Evolutionary conservation across 2,113 vertebrate genomes (phyloP), one percentile per base, ranked within the genome.

Genomic region (Ia io): DNA sequence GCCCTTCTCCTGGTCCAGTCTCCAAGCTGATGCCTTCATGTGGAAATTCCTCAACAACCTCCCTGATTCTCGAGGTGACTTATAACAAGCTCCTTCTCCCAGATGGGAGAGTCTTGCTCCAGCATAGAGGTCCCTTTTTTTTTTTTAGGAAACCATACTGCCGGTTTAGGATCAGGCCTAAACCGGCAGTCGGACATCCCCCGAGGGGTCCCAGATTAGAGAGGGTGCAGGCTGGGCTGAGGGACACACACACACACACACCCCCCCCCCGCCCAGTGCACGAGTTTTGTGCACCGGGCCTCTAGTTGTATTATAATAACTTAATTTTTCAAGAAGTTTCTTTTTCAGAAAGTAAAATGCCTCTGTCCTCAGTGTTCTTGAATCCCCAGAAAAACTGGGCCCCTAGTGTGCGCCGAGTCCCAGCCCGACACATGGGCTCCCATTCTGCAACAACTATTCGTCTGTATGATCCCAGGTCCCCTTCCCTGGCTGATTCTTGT

Each of bases 241-340:
- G 16, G 49, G 49, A 51, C 14, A n/a, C n/a, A n/a, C n/a, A n/a
- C n/a, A n/a, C n/a, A n/a, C n/a, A n/a, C n/a, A n/a, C n/a, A 47
- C 47, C 47, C 16, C 16, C 16, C 17, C 17, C 11, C 17, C 51
- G 16, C 51, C 16, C 13, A 18, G 51, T 18, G 51, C 51, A 51
- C 5, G 17, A 51, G 17, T 51, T 49, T 49, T 16, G 14, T 49
- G 47, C 13, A 49, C 47, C 11, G 47, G 12, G 47, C 47, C 47
- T 49, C 47, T 49, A 49, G 47, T 78, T 91, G 93, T 73, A 91
- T 93, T 23, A 20, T 30, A 47, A 16, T 12, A 89, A 47, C 71
- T 92, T 93, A 53, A 84, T n/a, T 73, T 91, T 88, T 97, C 23
- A 92, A 84, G 77, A 63, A 70, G 61, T 96, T 91, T 91, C 49